phyloP scores from a whole-genome alignment of 2,797 vertebrate genomes.

The Gobionotothen gibberifrons region DNA sequence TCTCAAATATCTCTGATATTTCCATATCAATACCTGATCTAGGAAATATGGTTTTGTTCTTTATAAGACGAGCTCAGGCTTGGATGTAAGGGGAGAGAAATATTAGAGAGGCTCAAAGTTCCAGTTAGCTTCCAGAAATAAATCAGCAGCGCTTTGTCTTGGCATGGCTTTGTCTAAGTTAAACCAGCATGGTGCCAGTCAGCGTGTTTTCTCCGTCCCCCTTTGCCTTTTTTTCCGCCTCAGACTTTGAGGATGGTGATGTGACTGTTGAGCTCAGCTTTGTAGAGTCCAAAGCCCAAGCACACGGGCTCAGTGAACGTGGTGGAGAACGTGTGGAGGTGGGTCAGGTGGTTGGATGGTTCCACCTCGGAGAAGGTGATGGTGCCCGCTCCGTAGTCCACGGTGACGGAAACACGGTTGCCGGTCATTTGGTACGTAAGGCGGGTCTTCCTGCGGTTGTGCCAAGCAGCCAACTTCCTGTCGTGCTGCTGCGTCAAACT shows the following conservation, averaged over 20 bases:
- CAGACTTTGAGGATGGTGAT: constrained; percentile 74
- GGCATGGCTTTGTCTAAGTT: neutral
- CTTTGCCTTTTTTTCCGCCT: neutral
- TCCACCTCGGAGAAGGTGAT: constrained; percentile 82
- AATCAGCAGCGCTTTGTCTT: constrained; percentile 13
- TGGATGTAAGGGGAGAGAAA: constrained; percentile 8
- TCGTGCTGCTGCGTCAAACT: constrained; percentile 84
- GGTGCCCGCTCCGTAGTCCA: constrained; percentile 80
- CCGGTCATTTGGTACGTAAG: constrained; percentile 73
- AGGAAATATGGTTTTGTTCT: neutral
- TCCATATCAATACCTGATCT: neutral
- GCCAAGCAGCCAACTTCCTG: constrained; percentile 82
- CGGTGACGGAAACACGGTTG: constrained; percentile 69
- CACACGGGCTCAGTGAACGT: constrained; percentile 78
- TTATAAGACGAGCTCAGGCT: constrained; percentile 9
- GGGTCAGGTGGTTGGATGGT: constrained; percentile 60
- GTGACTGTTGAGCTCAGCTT: constrained; percentile 80
- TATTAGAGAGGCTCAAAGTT: constrained; percentile 3
- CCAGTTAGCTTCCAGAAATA: constrained; percentile 1
- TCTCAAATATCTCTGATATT: constrained; percentile 1
- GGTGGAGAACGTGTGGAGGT: constrained; percentile 80
- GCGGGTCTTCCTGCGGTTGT: constrained; percentile 81
- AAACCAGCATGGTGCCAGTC: neutral
- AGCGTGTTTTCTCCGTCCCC: neutral
- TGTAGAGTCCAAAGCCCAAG: constrained; percentile 84